Base-by-base conservation (phyloP, 2,797 vertebrate species). In the Sitta carolinensis region DNA sequence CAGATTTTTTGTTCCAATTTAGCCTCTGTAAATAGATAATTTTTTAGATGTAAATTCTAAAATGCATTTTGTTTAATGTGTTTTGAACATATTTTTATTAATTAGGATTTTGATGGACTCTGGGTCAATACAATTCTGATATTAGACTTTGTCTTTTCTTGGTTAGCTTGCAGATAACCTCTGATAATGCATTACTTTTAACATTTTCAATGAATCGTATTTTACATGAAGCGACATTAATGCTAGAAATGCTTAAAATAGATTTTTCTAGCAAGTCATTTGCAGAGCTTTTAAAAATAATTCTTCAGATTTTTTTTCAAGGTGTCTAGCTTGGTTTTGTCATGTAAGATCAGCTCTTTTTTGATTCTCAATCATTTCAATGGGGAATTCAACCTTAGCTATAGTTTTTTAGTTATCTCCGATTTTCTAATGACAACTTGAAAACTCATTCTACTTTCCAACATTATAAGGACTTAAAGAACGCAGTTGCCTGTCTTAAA, bases 171-270 rank as follows among this genome's bases (percentile, higher is more conserved):
- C 34, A 81, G 59, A 78, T 77, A 94, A 54, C 70, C 81, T 81
- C 89, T 73, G 67, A 83, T 79, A 68, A 63, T 13, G n/a, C 45
- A 80, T 79, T 95, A 68, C 81, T 91, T 83, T 38, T 42, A 89
- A 91, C 34, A 45, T 81, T 91, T 63, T 92, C 52, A 38, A 20
- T 74, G 52, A 59, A 63, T 89, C 25, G 51, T 80, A n/a, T 82
- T 89, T 67, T 63, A 73, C 4, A 38, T 77, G 38, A 32, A 45
- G 3, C 47, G 77, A 26, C 40, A 88, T 55, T 86, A 81, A 62
- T 85, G 57, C 17, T 42, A 84, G 38, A 79, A 72, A 84, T 52
- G 16, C 13, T 51, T 84, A 77, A 5, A 77, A 66, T 23, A n/a
- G 20, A 1, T 27, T 68, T 21, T 89, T 89, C 84, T 34, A 57